Evolutionary conservation across 2,888 invertebrate species (phyloP), one percentile per base, ranked within the genome.

Genomic region (Nomada ruficornis): DNA sequence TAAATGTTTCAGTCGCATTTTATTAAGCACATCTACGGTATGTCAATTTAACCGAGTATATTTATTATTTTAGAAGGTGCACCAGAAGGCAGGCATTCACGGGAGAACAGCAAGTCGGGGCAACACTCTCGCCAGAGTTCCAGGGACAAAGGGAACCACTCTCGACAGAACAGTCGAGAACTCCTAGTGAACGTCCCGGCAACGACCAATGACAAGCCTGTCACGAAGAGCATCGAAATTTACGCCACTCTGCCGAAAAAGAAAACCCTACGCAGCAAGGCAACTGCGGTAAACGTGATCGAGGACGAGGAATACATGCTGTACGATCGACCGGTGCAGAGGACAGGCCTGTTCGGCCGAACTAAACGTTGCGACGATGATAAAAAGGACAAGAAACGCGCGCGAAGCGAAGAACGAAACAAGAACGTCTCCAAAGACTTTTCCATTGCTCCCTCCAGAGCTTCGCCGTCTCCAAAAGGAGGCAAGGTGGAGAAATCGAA

Each of bases 181-280:
- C 89, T 95, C 23, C 90, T 95, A 59, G 90, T 93, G 4, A 86
- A 76, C 2, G 36, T 75, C 5, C 69, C 89, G 11, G 13, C 73
- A 0, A 5, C 80, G 7, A 88, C 89, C 11, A 90, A 90, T 80
- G 95, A 93, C 91, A 94, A 94, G 85, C 94, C 92, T 75, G 89
- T 86, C 10, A 94, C 90, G 29, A 96, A 96, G 90, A 97, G 95
- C 86, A 98, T 98, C 78, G 98, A 98, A 94, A 98, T 98, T 84
- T 98, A 98, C 92, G 98, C 98, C 0, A 98, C 98, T 0, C 94
- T 98, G 47, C 98, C 98, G 1, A 98, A 98, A 94, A 98, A 97
- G 94, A 98, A 97, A 90, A 95, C 95, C 0, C 93, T 96, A 0
- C 96, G 97, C 88, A 96, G 95, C 86, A 95, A 96, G 82, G 93